phyloP scores from a whole-genome alignment of 2,797 vertebrate species.

The Synaphobranchus kaupii region DNA sequence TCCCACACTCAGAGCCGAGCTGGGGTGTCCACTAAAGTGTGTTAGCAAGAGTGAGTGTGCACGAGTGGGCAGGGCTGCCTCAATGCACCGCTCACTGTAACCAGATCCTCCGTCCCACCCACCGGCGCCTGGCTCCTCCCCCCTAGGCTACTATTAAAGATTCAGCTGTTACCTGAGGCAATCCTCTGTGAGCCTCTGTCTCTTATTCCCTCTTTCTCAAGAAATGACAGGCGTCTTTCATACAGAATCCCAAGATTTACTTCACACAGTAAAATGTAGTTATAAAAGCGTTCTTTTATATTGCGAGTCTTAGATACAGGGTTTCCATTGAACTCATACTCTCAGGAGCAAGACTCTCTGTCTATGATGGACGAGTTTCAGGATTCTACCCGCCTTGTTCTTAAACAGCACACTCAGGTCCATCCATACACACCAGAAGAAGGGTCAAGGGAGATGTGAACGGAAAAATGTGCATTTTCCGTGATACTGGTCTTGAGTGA shows the following conservation, averaged over 20 bases:
- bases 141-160: background rate
- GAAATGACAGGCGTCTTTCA: background rate
- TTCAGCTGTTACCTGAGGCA: background rate
- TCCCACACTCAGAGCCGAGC: background rate
- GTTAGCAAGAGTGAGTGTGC: background rate
- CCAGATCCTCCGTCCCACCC: background rate
- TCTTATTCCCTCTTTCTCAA: background rate
- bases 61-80: background rate
- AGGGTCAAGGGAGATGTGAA: slow-evolving; percentile 9
- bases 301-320: background rate
- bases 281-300: background rate
- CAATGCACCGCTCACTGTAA: background rate
- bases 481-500: background rate
- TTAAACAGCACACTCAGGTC: background rate
- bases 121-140: background rate
- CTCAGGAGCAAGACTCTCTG: background rate
- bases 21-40: background rate
- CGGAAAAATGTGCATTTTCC: background rate
- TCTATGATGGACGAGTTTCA: background rate
- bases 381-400: background rate
- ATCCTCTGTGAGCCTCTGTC: background rate
- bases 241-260: background rate
- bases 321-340: background rate
- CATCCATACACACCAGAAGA: background rate
- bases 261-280: background rate